Percentiles rank a stretch among this genome's conserved stretches.
Evolutionary conservation across 2,888 invertebrate species (phyloP).

Genomic region (Minunthozetes semirufus): DNA sequence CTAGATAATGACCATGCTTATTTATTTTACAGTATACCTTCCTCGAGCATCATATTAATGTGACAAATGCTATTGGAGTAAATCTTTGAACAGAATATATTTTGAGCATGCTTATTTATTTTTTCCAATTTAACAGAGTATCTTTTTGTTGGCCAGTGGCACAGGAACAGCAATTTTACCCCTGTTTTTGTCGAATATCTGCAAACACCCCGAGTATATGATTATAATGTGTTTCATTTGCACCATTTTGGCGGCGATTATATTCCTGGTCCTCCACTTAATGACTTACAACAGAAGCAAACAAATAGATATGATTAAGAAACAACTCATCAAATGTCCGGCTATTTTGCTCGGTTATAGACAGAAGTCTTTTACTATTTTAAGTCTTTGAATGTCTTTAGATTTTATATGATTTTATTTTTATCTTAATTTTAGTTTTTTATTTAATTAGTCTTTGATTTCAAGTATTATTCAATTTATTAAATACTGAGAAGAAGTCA

Average conservation of each 20-base stretch:
- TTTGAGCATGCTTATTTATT: not conserved
- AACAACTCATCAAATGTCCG: conserved; percentile 19
- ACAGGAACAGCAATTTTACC: conserved; percentile 33
- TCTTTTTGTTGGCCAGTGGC: conserved; percentile 33
- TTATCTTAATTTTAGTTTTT: too few species aligned
- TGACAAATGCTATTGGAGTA: conserved; percentile 32
- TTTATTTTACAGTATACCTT: conserved; percentile 18
- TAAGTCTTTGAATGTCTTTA: not conserved
- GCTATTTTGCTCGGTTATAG: conserved; percentile 16
- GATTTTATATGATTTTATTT: too few species aligned
- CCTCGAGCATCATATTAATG: conserved; percentile 32
- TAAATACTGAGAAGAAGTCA: too few species aligned
- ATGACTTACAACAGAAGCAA: conserved; percentile 22
- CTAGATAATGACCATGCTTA: too few species aligned
- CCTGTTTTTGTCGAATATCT: conserved; percentile 17
- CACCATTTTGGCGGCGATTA: not conserved
- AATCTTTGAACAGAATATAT: not conserved
- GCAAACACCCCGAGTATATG: not conserved
- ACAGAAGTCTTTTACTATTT: not conserved
- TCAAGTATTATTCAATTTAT: too few species aligned
- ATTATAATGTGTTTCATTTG: conserved; percentile 20
- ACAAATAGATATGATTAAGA: conserved; percentile 31
- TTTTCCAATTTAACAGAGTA: not conserved
- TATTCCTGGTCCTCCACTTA: conserved; percentile 17
- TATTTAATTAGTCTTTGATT: too few species aligned